phyloP scores from a whole-genome alignment of 1,140 invertebrate species.

The Rhyacophila brunnea region DNA sequence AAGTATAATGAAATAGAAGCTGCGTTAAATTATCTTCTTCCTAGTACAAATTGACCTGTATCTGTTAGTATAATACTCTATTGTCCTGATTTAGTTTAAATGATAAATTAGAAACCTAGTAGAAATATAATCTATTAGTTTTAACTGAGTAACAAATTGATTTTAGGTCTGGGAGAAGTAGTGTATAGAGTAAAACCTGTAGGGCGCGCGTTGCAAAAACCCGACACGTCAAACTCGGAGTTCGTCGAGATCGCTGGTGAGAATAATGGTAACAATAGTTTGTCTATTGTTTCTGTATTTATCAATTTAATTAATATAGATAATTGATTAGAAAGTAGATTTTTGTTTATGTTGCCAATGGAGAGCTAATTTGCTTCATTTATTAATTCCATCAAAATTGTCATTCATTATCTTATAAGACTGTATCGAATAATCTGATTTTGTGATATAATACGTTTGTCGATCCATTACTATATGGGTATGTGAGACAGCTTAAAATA shows the following conservation, averaged over 20 bases:
- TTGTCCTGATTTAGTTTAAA: no score
- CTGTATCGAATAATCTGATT: background rate
- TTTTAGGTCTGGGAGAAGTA: constrained; percentile 31
- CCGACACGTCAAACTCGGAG: constrained; percentile 18
- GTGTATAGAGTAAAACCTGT: constrained; percentile 30
- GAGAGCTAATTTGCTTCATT: background rate
- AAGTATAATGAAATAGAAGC: no score
- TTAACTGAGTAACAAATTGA: background rate
- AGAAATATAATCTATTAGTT: no score
- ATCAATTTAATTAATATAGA: background rate
- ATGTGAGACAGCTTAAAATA: background rate
- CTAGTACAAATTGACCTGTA: no score
- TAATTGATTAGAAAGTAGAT: background rate
- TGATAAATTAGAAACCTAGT: no score
- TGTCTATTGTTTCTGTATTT: constrained; percentile 11
- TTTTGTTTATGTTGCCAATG: background rate
- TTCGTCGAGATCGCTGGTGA: constrained; percentile 33
- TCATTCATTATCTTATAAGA: no score
- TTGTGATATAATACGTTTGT: background rate
- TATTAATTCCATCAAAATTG: background rate
- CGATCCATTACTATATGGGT: no score
- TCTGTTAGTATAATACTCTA: no score
- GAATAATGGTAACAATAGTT: constrained; percentile 31
- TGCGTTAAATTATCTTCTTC: no score
- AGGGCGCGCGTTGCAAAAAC: constrained; percentile 7